These are phyloP conservation scores for Drosophila nr. medialis DNA, from an alignment of 2,888 invertebrate genomes.

Conservation along the genomic window DNA sequence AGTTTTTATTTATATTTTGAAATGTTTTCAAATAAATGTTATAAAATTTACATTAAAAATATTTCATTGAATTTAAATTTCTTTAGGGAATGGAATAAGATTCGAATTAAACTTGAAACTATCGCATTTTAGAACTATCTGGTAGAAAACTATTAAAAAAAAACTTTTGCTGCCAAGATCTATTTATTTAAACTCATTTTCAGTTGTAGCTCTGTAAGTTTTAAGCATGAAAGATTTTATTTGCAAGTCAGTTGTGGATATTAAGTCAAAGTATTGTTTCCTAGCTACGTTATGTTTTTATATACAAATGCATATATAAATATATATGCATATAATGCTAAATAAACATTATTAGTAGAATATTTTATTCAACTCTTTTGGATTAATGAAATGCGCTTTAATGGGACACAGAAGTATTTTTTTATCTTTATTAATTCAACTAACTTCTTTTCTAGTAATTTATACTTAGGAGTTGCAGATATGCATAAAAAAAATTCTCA, in stretches of 20 bases:
- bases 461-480: background rate
- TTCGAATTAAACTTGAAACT: background rate
- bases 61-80: background rate
- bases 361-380: background rate
- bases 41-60: background rate
- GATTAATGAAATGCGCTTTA: background rate
- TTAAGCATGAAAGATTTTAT: background rate
- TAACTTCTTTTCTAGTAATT: background rate
- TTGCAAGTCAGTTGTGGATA: background rate
- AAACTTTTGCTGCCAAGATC: background rate
- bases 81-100: background rate
- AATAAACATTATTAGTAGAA: background rate
- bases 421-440: background rate
- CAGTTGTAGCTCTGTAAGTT: background rate
- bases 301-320: background rate
- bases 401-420: fast-evolving
- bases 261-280: background rate
- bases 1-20: background rate
- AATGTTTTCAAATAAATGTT: background rate
- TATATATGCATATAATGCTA: background rate
- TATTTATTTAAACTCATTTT: background rate
- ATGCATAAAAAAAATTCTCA: background rate
- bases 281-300: background rate
- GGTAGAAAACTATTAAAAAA: background rate
- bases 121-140: background rate